These are phyloP conservation scores for Cataglyphis albicans DNA, from an alignment of 2,888 invertebrate species.

Conservation along the genomic window DNA sequence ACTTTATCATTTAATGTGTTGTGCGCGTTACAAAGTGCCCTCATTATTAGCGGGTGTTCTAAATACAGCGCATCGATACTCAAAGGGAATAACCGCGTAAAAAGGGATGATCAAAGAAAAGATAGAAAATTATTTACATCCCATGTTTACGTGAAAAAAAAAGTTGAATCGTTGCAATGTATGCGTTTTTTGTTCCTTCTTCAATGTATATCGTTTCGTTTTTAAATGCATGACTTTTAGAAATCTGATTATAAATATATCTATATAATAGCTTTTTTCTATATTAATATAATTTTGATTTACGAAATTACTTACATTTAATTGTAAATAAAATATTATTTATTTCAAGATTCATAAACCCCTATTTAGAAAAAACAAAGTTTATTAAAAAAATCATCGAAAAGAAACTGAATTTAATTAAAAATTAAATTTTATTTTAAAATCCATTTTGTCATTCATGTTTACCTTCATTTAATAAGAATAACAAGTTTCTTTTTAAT, in stretches of 20 bases:
- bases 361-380: background rate
- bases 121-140: conserved; percentile 36
- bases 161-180: conserved; percentile 12
- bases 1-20: conserved; percentile 43
- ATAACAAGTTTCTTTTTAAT: background rate
- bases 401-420: background rate
- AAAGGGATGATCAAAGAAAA: conserved; percentile 39
- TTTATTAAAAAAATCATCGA: background rate
- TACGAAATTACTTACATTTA: background rate
- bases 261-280: background rate
- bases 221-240: background rate
- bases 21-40: conserved; percentile 43
- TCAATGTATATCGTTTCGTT: background rate
- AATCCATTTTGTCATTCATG: background rate
- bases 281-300: background rate
- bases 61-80: conserved; percentile 51
- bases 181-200: background rate
- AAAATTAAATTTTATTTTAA: conserved; percentile 4
- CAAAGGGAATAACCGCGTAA: conserved; percentile 40
- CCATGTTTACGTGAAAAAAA: conserved; percentile 4
- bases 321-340: background rate
- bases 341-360: background rate
- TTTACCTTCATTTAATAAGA: background rate
- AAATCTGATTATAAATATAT: background rate
- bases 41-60: conserved; percentile 50